Evolutionary conservation across 2,797 vertebrate species (phyloP).

Genomic region (Peromyscus melanophrys): DNA sequence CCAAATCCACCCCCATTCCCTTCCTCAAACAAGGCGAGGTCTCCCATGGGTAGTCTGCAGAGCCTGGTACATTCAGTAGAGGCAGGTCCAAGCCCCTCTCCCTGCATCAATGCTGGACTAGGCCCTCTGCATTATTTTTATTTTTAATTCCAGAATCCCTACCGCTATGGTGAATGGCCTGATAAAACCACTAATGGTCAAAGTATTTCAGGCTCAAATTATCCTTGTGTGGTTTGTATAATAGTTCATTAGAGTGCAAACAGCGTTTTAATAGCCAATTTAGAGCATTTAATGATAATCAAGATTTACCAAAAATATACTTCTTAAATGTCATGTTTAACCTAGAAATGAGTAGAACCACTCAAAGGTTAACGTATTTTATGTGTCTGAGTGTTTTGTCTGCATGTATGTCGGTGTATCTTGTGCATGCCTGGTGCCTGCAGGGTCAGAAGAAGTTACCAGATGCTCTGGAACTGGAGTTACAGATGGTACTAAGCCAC

Average conservation of each 20-base stretch:
- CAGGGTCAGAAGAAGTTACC: not conserved
- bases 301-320: conserved; percentile 37
- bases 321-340: not conserved
- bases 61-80: too few relatives aligned
- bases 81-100: too few relatives aligned
- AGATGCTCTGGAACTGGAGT: not conserved
- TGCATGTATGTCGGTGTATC: not conserved
- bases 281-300: not conserved
- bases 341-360: conserved; percentile 44
- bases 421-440: not conserved
- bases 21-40: too few relatives aligned
- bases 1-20: too few relatives aligned
- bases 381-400: not conserved
- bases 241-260: conserved; percentile 54
- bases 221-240: not conserved
- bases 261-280: not conserved
- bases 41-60: too few relatives aligned
- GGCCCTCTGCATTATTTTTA: too few relatives aligned
- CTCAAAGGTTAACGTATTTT: conserved; percentile 11
- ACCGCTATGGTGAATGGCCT: not conserved
- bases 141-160: not conserved
- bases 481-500: not conserved
- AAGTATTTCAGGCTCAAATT: conserved; percentile 47
- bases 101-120: too few relatives aligned
- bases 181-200: conserved; percentile 13